Conservation (phyloP, 2,797 vertebrate genomes). For the Acipenser transmontanus region DNA sequence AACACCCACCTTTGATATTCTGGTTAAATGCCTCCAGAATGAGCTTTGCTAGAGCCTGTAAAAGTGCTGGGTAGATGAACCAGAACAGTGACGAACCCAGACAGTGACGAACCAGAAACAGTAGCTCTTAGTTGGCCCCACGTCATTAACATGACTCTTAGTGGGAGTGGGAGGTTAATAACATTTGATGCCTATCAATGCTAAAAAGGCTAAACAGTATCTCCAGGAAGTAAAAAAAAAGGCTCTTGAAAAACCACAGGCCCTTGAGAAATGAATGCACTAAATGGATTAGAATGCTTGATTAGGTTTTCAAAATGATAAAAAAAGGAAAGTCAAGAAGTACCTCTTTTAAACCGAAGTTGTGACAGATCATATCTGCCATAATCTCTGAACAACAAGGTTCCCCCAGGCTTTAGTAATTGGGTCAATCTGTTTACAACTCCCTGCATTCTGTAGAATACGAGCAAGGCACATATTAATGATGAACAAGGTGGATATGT, state of each 20-base stretch:
- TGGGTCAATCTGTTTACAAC: slow-evolving; percentile 66
- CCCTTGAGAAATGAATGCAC: background rate
- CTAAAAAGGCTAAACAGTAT: background rate
- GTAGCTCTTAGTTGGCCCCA: too few species aligned
- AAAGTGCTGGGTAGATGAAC: too few species aligned
- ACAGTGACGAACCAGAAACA: too few species aligned
- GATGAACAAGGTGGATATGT: background rate
- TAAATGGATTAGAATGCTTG: background rate
- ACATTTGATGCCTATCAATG: too few species aligned
- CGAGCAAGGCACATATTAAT: slow-evolving; percentile 9
- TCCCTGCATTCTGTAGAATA: slow-evolving; percentile 65
- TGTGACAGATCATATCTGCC: slow-evolving; percentile 85
- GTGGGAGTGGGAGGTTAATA: too few species aligned
- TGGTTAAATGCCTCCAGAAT: too few species aligned
- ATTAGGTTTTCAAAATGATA: too few species aligned
- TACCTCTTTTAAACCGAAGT: slow-evolving; percentile 86
- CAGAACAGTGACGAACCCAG: too few species aligned
- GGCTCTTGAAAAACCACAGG: background rate
- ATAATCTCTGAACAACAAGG: slow-evolving; percentile 83
- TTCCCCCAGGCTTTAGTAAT: slow-evolving; percentile 19
- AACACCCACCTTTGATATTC: too few species aligned
- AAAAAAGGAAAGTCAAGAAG: slow-evolving; percentile 18
- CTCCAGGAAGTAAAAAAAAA: background rate
- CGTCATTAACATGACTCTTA: too few species aligned
- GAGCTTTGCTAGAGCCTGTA: too few species aligned